Base-by-base conservation (phyloP, 1,140 invertebrate genomes). In the Saccostrea echinata region DNA sequence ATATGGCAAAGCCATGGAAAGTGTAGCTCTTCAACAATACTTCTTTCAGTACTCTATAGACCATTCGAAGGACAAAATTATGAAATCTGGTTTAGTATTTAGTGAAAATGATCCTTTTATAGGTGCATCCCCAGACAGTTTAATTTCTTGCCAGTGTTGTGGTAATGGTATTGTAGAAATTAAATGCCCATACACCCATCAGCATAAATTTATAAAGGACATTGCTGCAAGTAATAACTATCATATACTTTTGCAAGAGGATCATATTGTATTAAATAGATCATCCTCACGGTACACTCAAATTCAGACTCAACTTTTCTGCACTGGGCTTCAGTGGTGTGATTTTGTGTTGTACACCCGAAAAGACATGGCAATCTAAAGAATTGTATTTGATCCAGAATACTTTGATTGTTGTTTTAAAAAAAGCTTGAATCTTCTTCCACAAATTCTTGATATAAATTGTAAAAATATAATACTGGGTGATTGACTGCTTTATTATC, bases 1-100 rank as follows among this genome's bases (percentile, higher is more conserved):
- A 53, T 84, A 84, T 84, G 83, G 83, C 21, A 84, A 84, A 84
- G 53, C 83, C 16, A 84, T 84, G 83, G 83, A 84, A 53, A 84
- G 55, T 52, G 83, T 84, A 52, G 83, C 83, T 53, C 43, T 52
- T 21, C 51, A 27, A n/a, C 83, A 84, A 55, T 84, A 55, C 43
- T 53, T 27, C 30, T 53, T 53, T 27, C 43, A 84, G 43, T 84
- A 84, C 55, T 43, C 30, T 43, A 43, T 8, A 43, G 43, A 43
- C 9, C 43, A 43, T 43, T 43, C 43, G 9, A 43, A 43, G 9
- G 43, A 4, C 43, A 4, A 43, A 43, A 43, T 43, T 43, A 43
- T 43, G 43, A 43, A 43, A 43, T 43, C 55, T 84, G 84, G 84
- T 21, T 85, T 85, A 55, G 8, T 33, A 21, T 64, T 85, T 21